phyloP scores from a whole-genome alignment of 92 coral and sea anemone genomes.

The Porites divaricata region DNA sequence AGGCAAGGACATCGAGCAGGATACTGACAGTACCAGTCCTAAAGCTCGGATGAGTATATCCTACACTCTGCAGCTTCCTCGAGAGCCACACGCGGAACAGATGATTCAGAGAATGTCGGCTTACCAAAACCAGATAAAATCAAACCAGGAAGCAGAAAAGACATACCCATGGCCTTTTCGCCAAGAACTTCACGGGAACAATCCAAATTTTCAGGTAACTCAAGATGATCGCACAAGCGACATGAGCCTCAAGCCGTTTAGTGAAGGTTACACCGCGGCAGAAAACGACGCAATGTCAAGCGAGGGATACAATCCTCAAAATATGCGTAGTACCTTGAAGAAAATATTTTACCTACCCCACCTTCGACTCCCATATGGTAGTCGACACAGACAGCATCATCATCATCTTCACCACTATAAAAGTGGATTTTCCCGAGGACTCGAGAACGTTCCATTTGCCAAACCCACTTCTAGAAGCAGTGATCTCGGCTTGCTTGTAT shows the following conservation, averaged over 20 bases:
- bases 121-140: constrained; percentile 6
- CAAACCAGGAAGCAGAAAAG: constrained; percentile 18
- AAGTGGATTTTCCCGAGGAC: neutral
- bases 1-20: constrained; percentile 62
- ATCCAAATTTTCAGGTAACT: constrained; percentile 13
- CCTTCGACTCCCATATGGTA: neutral
- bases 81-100: constrained; percentile 44
- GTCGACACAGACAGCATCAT: constrained; percentile 18
- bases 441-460: neutral
- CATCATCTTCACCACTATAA: neutral
- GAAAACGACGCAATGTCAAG: constrained; percentile 49
- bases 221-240: constrained; percentile 31
- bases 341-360: constrained; percentile 4
- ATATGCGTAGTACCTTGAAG: neutral
- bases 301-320: constrained; percentile 34
- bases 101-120: constrained; percentile 17
- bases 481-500: constrained; percentile 33
- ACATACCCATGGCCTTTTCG: constrained; percentile 29
- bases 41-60: constrained; percentile 63
- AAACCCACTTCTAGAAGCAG: constrained; percentile 34
- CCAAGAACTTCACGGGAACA: neutral
- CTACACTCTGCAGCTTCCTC: constrained; percentile 57
- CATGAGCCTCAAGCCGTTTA: constrained; percentile 50
- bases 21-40: constrained; percentile 9
- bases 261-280: constrained; percentile 5